Base-by-base conservation (phyloP, 2,797 vertebrate species). In the Gallinago nigripennis region DNA sequence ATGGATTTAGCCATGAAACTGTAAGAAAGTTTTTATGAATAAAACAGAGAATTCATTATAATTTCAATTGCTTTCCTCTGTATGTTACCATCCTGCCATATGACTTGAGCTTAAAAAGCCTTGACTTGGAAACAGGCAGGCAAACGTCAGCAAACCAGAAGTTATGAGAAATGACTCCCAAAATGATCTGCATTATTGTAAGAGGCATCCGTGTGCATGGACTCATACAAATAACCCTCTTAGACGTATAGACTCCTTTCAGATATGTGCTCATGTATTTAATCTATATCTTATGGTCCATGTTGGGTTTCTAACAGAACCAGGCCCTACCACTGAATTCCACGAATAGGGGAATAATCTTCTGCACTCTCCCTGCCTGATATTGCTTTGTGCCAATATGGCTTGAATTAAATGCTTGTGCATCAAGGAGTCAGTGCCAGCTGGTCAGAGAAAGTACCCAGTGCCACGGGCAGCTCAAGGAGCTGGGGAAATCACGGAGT, bases 1-100 rank as follows among this genome's bases (percentile, higher is more conserved):
- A 23, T 46, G 21, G 45, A 48, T 93, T 96, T 82, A 94, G 50
- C 19, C n/a, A 19, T 68, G 46, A 95, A 96, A 86, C 13, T 50
- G 10, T 30, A 88, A 66, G 35, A 53, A 14, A 58, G 60, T n/a
- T 84, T 75, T 70, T 18, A 63, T 69, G 4, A 79, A 65, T 28
- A 73, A 77, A 65, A 48, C 16, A 27, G 64, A 89, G 3, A 88
- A 88, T 65, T 76, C 2, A 58, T 61, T 23, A 61, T 61, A 76
- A 66, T 88, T 82, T 53, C 18, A 30, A 12, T 39, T 86, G n/a
- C 24, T 92, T 83, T 83, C 48, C 35, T 57, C 50, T 81, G 7
- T 66, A 10, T 48, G n/a, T 64, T 85, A n/a, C 41, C 0, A 2
- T 30, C 17, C 43, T 87, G 45, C 37, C 21, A 45, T 77, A 2